Evolutionary conservation across 2,797 vertebrate species (phyloP).

Genomic region (Anguilla pacifica): DNA sequence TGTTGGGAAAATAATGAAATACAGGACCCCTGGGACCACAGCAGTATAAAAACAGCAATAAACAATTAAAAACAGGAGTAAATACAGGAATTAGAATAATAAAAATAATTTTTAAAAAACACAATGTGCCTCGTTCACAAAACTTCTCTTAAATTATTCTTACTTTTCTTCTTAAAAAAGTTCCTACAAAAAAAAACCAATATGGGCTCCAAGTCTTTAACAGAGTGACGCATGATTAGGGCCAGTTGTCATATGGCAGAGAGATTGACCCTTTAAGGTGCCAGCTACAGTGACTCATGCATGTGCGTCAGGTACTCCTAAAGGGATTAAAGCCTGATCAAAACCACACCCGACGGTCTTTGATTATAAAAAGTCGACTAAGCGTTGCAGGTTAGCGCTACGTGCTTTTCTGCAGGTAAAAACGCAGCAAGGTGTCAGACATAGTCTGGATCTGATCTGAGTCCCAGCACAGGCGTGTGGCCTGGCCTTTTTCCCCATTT

Average conservation of each 20-base stretch:
- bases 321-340: neutral
- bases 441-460: neutral
- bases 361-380: neutral
- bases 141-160: too few relatives aligned
- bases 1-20: too few relatives aligned
- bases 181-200: neutral
- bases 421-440: neutral
- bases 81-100: too few relatives aligned
- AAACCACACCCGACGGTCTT: neutral
- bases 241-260: constrained; percentile 52
- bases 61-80: too few relatives aligned
- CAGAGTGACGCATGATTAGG: constrained; percentile 52
- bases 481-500: neutral
- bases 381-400: neutral
- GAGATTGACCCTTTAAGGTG: constrained; percentile 50
- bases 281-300: neutral
- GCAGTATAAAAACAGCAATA: too few relatives aligned
- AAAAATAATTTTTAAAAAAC: too few relatives aligned
- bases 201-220: constrained; percentile 44
- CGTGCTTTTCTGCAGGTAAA: neutral
- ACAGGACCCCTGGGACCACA: too few relatives aligned
- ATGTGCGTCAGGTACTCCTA: neutral
- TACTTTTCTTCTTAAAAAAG: too few relatives aligned
- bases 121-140: too few relatives aligned
- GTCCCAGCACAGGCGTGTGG: too few relatives aligned